Percentiles rank a stretch among this genome's conserved stretches.
Conservation (phyloP, 2,888 invertebrate species). For the Andricus quercusramuli region DNA sequence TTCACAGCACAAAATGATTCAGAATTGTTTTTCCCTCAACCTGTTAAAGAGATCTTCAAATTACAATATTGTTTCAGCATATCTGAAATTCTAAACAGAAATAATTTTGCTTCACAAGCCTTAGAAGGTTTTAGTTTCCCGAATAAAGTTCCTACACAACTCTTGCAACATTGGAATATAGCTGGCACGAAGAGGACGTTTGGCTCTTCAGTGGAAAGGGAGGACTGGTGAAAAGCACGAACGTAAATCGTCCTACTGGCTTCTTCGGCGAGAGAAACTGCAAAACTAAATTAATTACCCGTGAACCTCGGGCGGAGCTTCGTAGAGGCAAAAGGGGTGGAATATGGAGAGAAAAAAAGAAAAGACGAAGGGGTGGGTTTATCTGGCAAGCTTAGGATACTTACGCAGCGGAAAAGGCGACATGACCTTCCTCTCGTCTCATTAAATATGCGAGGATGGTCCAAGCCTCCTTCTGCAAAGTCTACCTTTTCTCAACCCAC, state of each 20-base stretch:
- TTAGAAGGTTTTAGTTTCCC: background rate
- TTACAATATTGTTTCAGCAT: no score
- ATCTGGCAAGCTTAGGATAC: slow-evolving; percentile 53
- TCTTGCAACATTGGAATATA: slow-evolving; percentile 41
- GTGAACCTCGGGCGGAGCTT: slow-evolving; percentile 60
- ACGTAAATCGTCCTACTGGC: slow-evolving; percentile 62
- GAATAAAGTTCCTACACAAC: background rate
- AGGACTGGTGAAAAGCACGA: slow-evolving; percentile 53
- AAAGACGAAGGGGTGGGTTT: slow-evolving; percentile 48
- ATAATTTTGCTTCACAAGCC: background rate
- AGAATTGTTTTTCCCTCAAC: no score
- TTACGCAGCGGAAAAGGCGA: slow-evolving; percentile 57
- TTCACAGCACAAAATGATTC: no score
- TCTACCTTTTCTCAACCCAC: slow-evolving; percentile 16
- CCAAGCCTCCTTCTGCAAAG: slow-evolving; percentile 41
- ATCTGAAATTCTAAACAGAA: background rate
- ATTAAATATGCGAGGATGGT: slow-evolving; percentile 68
- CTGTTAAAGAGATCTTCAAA: no score
- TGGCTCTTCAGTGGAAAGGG: background rate
- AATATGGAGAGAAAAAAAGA: slow-evolving; percentile 46
- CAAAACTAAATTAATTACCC: slow-evolving; percentile 75
- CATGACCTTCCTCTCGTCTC: slow-evolving; percentile 56
- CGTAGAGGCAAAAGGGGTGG: slow-evolving; percentile 51
- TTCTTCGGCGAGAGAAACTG: slow-evolving; percentile 67
- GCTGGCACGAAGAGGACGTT: slow-evolving; percentile 48